These are phyloP conservation scores for Rhadinocentrus ornatus DNA, from an alignment of 2,797 vertebrate genomes.

Conservation along the genomic window DNA sequence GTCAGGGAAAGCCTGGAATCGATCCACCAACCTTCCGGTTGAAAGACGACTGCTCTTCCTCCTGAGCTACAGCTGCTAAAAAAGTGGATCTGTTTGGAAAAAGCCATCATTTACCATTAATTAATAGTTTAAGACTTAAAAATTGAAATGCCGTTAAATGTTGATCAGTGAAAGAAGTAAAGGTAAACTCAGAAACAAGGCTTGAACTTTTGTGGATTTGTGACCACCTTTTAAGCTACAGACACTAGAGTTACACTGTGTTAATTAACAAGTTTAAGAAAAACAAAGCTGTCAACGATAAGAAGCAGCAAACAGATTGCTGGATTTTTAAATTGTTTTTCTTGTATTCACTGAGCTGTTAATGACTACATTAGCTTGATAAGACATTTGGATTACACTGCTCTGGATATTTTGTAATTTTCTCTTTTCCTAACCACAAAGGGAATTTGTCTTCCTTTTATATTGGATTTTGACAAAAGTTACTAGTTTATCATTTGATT, in stretches of 20 bases:
- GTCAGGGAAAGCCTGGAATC: too few relatives aligned
- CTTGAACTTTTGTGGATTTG: not conserved
- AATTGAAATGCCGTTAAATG: not conserved
- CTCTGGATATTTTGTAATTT: not conserved
- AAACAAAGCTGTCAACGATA: conserved; percentile 1
- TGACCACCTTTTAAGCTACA: not conserved
- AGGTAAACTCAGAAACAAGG: not conserved
- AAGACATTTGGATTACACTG: not conserved
- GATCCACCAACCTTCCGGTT: too few relatives aligned
- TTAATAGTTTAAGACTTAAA: not conserved
- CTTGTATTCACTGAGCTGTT: not conserved
- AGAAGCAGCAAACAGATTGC: not conserved
- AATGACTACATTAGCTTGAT: not conserved
- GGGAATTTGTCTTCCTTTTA: not conserved
- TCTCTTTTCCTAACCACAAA: not conserved
- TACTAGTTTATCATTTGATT: not conserved
- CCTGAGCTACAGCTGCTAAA: too few relatives aligned
- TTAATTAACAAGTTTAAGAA: not conserved
- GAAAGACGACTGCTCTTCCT: too few relatives aligned
- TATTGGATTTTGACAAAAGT: not conserved
- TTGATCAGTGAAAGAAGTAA: not conserved
- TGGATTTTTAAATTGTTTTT: not conserved
- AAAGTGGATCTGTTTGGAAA: not conserved
- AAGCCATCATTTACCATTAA: not conserved
- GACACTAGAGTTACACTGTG: not conserved